A percentile compares a stretch with the other conserved stretches of the same genome.
phyloP scores from a whole-genome alignment of 1,140 invertebrate species.

The Dendrolimus kikuchii region DNA sequence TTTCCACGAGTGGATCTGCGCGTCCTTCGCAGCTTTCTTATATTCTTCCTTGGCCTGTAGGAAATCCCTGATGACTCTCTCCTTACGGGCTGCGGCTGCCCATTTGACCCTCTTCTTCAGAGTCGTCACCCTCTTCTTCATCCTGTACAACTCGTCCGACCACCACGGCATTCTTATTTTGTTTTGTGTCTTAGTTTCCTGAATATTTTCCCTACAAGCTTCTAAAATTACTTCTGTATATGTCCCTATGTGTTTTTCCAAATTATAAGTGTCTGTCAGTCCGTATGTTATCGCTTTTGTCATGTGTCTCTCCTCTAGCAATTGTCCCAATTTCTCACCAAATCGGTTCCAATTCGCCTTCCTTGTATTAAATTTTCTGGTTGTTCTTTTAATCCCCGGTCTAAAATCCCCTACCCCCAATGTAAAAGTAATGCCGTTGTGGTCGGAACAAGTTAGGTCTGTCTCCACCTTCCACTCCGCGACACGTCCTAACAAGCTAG shows the following conservation, averaged over 20 bases:
- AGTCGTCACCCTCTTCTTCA: slow-evolving; percentile 8
- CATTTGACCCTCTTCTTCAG: not conserved
- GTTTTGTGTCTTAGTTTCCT: slow-evolving; percentile 3
- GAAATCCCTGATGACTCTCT: slow-evolving; percentile 8
- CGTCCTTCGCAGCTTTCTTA: slow-evolving; percentile 1
- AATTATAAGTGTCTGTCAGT: slow-evolving; percentile 5
- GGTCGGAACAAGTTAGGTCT: slow-evolving; percentile 9
- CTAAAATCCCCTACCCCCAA: slow-evolving; percentile 1
- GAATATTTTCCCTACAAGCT: slow-evolving; percentile 7
- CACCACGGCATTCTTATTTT: slow-evolving; percentile 15
- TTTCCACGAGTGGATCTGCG: slow-evolving; percentile 9
- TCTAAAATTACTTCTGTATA: slow-evolving; percentile 5
- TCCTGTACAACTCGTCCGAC: slow-evolving; percentile 4
- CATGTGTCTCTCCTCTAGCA: slow-evolving; percentile 1
- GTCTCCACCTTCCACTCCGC: slow-evolving; percentile 9
- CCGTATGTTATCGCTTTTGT: slow-evolving; percentile 2
- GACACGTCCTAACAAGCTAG: not conserved
- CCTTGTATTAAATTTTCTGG: slow-evolving; percentile 18
- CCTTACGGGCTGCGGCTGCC: slow-evolving; percentile 7
- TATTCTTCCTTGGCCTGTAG: slow-evolving; percentile 11
- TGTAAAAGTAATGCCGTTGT: slow-evolving; percentile 11
- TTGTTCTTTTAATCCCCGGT: slow-evolving; percentile 10
- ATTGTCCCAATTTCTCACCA: slow-evolving; percentile 5
- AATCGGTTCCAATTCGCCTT: slow-evolving; percentile 19
- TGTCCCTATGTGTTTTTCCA: slow-evolving; percentile 5